These are phyloP conservation scores for Bursaphelenchus mucronatus DNA, from an alignment of 1,140 invertebrate genomes.

Conservation along the genomic window DNA sequence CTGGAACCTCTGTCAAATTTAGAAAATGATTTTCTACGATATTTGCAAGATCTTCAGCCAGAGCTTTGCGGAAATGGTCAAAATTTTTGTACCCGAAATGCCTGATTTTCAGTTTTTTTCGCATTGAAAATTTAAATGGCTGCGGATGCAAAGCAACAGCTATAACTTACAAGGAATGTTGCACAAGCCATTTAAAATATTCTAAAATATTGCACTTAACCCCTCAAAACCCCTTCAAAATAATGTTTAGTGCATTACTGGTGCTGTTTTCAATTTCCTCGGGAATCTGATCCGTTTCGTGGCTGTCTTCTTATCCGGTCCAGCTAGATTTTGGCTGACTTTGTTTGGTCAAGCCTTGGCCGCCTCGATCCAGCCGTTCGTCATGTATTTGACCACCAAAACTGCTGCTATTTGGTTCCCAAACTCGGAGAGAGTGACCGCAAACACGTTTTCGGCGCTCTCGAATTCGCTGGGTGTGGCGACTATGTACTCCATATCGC, in stretches of 20 bases:
- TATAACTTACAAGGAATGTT: too few relatives aligned
- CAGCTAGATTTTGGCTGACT: conserved; percentile 44
- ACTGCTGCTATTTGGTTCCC: conserved; percentile 55
- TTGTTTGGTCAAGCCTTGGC: conserved; percentile 53
- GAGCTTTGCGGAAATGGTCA: too few relatives aligned
- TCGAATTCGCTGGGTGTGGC: conserved; percentile 57
- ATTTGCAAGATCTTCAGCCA: too few relatives aligned
- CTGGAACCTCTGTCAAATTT: background rate
- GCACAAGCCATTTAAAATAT: too few relatives aligned
- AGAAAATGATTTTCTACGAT: too few relatives aligned
- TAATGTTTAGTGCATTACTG: conserved; percentile 61
- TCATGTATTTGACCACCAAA: conserved; percentile 58
- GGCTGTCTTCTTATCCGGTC: conserved; percentile 47
- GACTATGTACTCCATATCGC: conserved; percentile 51
- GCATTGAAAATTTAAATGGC: too few relatives aligned
- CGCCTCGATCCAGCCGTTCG: conserved; percentile 52
- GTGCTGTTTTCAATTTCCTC: conserved; percentile 63
- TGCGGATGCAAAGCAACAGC: too few relatives aligned
- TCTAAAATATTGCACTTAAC: too few relatives aligned
- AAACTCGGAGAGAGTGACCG: conserved; percentile 50
- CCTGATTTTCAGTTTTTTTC: too few relatives aligned
- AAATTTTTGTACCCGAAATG: too few relatives aligned
- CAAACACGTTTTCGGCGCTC: conserved; percentile 53
- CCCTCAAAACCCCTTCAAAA: too few relatives aligned
- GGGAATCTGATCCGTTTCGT: conserved; percentile 62